Evolutionary conservation across 2,797 vertebrate genomes (phyloP), one percentile per base, ranked within the genome.

Genomic region (Onychomys arenicola): DNA sequence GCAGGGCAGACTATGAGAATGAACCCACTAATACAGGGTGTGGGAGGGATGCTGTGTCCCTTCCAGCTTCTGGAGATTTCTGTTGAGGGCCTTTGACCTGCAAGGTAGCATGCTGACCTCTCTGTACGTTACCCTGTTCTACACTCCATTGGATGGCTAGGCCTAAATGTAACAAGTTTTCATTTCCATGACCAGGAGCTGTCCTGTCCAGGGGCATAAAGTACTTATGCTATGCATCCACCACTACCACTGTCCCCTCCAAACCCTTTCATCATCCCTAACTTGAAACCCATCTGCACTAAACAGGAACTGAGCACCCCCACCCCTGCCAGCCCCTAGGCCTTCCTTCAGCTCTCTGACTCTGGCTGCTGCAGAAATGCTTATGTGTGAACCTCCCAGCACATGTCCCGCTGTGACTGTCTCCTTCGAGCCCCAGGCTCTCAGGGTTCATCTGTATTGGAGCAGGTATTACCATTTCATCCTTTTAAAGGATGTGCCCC

Each of bases 361-460:
- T n/a, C 21, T 76, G 90, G 40, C 69, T 71, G 7, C 84, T 43
- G 2, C 2, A 4, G 19, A 76, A 13, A 6, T 27, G 75, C 37
- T 1, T 5, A 0, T 13, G 14, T 4, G 32, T 3, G 83, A 61
- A 4, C 37, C 65, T 9, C 0, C 1, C 5, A 1, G 57, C 2
- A 3, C 63, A n/a, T 61, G 78, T 76, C n/a, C 27, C 37, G 16
- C 6, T 32, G 49, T 5, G 57, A 37, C 14, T 10, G 34, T 34
- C 29, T 25, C 4, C 57, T 13, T 34, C 10, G 1, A 34, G 55
- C 59, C 2, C 0, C 2, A 5, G 10, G 69, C 67, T 86, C 61
- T 83, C 61, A 0, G 6, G 40, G 55, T 23, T 32, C 77, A 6
- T 43, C 71, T 25, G 1, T 3, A 8, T 1, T 9, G 11, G 25